phyloP scores from a whole-genome alignment of 1,140 invertebrate species.

The Bemisia tabaci region DNA sequence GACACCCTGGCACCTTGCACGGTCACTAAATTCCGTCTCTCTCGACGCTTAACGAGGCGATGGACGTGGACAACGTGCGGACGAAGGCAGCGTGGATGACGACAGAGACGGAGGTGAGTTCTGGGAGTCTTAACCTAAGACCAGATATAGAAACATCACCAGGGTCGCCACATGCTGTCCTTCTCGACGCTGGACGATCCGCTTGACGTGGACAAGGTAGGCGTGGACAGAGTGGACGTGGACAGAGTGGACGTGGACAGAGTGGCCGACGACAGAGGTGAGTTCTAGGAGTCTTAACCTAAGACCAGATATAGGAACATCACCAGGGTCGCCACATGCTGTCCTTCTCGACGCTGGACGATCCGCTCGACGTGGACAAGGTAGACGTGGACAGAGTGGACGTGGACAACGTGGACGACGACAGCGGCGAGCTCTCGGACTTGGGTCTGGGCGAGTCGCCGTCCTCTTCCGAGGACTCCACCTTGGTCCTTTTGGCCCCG shows the following conservation, averaged over 20 bases:
- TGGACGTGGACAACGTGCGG: no score
- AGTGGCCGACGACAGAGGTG: no score
- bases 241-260: no score
- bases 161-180: slow-evolving; percentile 19
- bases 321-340: slow-evolving; percentile 21
- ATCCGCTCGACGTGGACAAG: background rate
- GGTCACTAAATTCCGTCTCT: no score
- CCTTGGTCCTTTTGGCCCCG: slow-evolving; percentile 2
- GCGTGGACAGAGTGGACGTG: background rate
- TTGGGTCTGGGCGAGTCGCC: background rate
- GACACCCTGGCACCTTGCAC: no score
- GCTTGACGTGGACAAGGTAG: no score
- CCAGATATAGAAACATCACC: slow-evolving; percentile 11
- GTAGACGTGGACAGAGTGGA: background rate
- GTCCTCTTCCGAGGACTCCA: background rate
- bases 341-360: background rate
- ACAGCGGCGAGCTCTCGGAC: background rate
- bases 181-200: slow-evolving; percentile 4
- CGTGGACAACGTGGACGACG: background rate
- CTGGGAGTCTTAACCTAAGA: no score
- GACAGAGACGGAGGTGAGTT: no score
- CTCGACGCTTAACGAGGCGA: no score
- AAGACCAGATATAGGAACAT: slow-evolving; percentile 3
- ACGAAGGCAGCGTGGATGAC: no score
- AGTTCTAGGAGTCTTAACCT: no score